Base-by-base conservation (phyloP, 2,113 vertebrate species). In the Ciconia stormi region DNA sequence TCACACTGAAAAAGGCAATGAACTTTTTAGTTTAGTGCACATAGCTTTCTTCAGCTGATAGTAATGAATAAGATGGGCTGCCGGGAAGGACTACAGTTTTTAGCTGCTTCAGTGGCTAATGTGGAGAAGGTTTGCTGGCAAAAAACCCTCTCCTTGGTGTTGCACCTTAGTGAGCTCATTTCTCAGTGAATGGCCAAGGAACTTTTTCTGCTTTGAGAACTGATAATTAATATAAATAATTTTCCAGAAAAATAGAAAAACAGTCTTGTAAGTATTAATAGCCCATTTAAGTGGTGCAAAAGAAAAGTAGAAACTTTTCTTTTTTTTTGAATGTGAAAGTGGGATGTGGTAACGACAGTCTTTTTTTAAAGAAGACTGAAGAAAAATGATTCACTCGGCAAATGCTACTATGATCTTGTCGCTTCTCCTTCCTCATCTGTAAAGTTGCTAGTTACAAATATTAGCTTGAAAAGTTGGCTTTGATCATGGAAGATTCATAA, bases 1-100 rank as follows among this genome's bases (percentile, higher is more conserved):
- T 94, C 82, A 89, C 27, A 23, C 55, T 86, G 87, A 95, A 95
- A 96, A 94, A 92, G 56, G 21, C 63, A 79, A 79, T 78, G 82
- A 96, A 70, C 53, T 76, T 90, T 92, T 90, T 53, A 71, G 76
- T 67, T 42, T 63, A 82, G 81, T 67, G 83, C 58, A 69, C 52
- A 36, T 42, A 42, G 91, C 76, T 78, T 69, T n/a, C 29, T 72
- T 87, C 82, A 79, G 76, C 86, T 30, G 73, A 59, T 36, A 29
- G 50, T 14, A 55, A 32, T 2, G 36, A 40, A 32, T 19, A 83
- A 55, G 58, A 52, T 20, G 27, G n/a, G 53, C 42, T 82, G 71
- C 40, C 83, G 71, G 38, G 42, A 70, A 52, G 20, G 20, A 49
- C 3, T 2, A 17, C 21, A 44, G 78, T 8, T 90, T 72, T 55